Evolutionary conservation across 2,888 invertebrate genomes (phyloP).

Genomic region (Prosopocoilus inquinatus): DNA sequence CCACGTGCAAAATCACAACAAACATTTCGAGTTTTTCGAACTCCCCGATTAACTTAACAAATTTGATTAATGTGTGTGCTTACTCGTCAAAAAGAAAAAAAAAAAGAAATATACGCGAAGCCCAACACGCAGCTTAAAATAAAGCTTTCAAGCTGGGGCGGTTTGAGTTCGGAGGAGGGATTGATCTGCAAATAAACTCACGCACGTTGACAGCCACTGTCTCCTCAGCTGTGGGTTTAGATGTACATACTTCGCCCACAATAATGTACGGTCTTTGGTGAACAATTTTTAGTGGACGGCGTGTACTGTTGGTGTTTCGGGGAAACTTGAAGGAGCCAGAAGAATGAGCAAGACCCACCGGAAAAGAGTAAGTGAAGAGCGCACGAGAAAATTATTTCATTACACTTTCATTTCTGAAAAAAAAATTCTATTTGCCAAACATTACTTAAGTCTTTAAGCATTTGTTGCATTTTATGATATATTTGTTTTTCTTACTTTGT

Average conservation of each 20-base stretch:
- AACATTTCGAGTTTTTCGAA: not conserved
- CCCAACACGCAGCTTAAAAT: not conserved
- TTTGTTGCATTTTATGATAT: no score
- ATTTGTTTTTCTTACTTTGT: no score
- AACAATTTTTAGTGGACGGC: slow-evolving; percentile 3
- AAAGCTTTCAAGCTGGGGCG: slow-evolving; percentile 3
- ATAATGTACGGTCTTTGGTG: not conserved
- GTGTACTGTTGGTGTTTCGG: not conserved
- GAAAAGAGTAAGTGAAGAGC: slow-evolving; percentile 20
- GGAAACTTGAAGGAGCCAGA: not conserved
- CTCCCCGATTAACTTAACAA: no score
- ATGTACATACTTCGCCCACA: not conserved
- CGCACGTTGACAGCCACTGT: slow-evolving; percentile 11
- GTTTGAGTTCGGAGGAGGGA: slow-evolving; percentile 3
- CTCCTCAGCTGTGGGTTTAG: slow-evolving; percentile 2
- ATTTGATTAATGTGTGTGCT: no score
- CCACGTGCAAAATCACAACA: no score
- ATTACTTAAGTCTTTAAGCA: no score
- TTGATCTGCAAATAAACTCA: slow-evolving; percentile 11
- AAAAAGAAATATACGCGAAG: not conserved
- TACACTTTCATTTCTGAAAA: no score
- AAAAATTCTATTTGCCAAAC: no score
- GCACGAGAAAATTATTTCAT: no score
- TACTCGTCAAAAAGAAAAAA: not conserved
- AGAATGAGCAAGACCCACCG: slow-evolving; percentile 15